A percentile compares a stretch with the other conserved stretches of the same genome.
These are phyloP conservation scores for Catharus fuscescens DNA, from an alignment of 2,113 vertebrate genomes.

Conservation along the genomic window DNA sequence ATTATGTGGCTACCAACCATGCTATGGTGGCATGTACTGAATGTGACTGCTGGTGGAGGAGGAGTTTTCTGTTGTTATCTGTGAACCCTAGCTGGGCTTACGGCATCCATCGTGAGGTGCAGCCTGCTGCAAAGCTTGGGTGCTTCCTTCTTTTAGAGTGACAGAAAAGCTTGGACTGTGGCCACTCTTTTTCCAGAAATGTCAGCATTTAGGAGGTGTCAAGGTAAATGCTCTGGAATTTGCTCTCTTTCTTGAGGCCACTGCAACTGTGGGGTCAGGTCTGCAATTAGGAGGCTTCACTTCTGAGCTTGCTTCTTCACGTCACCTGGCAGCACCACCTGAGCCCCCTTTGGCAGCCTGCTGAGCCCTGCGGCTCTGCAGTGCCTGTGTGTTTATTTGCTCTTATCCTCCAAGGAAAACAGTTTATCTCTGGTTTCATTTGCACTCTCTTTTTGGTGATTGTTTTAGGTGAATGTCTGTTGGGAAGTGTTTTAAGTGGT, in stretches of 20 bases:
- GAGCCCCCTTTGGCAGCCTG: background rate
- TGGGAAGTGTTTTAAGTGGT: background rate
- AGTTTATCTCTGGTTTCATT: background rate
- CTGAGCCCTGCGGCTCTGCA: background rate
- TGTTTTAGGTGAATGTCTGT: background rate
- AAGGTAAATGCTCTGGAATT: background rate
- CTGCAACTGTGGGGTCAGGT: background rate
- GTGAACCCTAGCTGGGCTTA: background rate
- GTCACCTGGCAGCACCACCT: background rate
- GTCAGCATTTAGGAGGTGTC: background rate
- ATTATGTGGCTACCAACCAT: background rate
- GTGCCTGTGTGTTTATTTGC: background rate
- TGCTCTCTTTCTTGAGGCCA: background rate
- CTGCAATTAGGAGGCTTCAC: background rate
- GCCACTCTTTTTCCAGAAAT: background rate
- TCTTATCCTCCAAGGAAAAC: background rate
- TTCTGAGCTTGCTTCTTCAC: background rate
- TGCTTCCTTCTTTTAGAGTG: background rate
- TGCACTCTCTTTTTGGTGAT: background rate
- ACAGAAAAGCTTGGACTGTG: background rate
- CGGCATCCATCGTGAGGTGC: background rate
- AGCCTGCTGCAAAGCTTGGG: background rate
- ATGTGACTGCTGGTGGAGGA: background rate
- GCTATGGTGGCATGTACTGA: rapidly evolving
- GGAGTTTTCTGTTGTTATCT: background rate